Evolutionary conservation across 2,888 invertebrate species (phyloP), one percentile per base, ranked within the genome.

Genomic region (Ormia ochracea): DNA sequence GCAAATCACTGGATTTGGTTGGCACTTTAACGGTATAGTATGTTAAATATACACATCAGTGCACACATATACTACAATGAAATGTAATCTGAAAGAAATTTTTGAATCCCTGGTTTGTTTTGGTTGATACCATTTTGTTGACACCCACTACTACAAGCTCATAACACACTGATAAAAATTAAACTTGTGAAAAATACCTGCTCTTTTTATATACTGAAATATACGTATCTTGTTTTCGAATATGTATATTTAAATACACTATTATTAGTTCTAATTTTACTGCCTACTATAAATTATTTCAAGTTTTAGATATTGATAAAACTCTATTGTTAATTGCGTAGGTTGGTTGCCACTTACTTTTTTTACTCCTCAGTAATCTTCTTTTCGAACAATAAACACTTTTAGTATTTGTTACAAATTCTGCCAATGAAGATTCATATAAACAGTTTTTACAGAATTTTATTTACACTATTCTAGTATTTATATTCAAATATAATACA

Each of bases 301-400:
- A 21, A 17, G 10, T 45, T 14, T 1, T 1, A 21, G 36, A n/a
- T 61, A 65, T 69, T 78, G 63, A 78, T 45, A 78, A 63, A 73
- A 63, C 68, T 21, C 10, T 65, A 50, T 70, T 48, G 7, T 28
- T 61, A 54, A 75, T 72, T 76, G 80, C 80, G 80, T 80, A 72
- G 80, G 80, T 63, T 72, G 70, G 26, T 58, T 66, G 33, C 12
- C 41, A 65, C 43, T 66, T 65, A 68, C 63, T 68, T 79, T 75
- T 72, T 58, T 41, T 43, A 17, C 7, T 76, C 28, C 10, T 4
- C 6, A 31, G 41, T 52, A 59, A 43, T 12, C 10, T 14, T n/a
- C 23, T 21, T 33, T 45, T n/a, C n/a, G 3, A n/a, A 1, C 19
- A 45, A 33, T 6, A n/a, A 9, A 23, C 7, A 26, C 2, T 14